These are phyloP conservation scores for Tringa solitaria DNA, from an alignment of 2,113 vertebrate genomes.

Conservation along the genomic window DNA sequence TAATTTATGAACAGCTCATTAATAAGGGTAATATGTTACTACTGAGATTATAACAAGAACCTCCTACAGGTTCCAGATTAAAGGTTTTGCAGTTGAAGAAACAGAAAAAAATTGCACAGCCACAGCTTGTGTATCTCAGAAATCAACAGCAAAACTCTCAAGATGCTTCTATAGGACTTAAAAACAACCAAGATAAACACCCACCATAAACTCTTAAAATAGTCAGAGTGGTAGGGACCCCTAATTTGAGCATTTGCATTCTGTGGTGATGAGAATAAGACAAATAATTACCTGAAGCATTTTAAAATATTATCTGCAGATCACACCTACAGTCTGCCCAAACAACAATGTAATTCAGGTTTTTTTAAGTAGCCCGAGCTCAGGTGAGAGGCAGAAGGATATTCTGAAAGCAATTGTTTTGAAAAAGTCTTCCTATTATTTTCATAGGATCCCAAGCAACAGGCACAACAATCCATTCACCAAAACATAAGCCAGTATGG, in stretches of 20 bases:
- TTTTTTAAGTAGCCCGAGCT: neutral
- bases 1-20: neutral
- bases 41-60: neutral
- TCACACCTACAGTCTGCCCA: rapidly evolving
- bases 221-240: neutral
- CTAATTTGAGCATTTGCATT: rapidly evolving
- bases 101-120: neutral
- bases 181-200: neutral
- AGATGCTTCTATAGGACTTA: neutral
- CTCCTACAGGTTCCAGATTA: neutral
- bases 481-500: rapidly evolving
- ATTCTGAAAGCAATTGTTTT: neutral
- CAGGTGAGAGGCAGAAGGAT: neutral
- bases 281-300: neutral
- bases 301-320: neutral
- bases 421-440: neutral
- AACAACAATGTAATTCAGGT: neutral
- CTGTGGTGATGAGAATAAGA: neutral
- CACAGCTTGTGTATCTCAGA: rapidly evolving
- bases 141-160: neutral
- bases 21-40: neutral
- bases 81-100: neutral
- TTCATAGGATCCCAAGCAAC: neutral
- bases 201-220: neutral
- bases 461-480: rapidly evolving